A percentile compares a stretch with the other conserved stretches of the same genome.
phyloP scores from a whole-genome alignment of 2,888 invertebrate genomes.

The Xestia c-nigrum region DNA sequence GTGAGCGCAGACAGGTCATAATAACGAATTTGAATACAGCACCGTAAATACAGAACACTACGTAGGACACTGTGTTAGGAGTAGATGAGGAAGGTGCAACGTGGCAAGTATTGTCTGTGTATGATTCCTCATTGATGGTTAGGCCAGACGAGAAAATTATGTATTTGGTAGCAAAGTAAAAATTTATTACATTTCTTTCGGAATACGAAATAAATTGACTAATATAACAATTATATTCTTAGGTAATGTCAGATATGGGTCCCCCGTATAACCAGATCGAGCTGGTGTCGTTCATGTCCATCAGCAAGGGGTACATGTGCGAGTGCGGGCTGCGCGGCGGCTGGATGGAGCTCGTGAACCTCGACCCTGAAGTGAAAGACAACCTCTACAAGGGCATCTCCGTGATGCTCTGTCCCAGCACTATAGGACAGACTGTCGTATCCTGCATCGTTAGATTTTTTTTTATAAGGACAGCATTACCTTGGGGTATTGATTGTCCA shows the following conservation, averaged over 20 bases:
- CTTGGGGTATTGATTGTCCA: background rate
- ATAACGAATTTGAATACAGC: background rate
- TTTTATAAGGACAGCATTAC: background rate
- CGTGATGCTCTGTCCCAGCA: constrained; percentile 97
- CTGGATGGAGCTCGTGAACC: constrained; percentile 95
- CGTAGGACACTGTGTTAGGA: too few relatives aligned
- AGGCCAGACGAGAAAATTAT: too few relatives aligned
- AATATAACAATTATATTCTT: constrained; percentile 22
- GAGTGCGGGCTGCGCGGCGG: constrained; percentile 99
- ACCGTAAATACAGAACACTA: too few relatives aligned
- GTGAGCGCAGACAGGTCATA: constrained; percentile 4
- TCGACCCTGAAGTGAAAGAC: constrained; percentile 94
- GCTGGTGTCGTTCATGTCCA: constrained; percentile 98
- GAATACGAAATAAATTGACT: background rate
- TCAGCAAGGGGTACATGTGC: constrained; percentile 98
- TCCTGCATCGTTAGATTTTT: constrained; percentile 91
- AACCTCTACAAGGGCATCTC: constrained; percentile 96
- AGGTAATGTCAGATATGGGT: constrained; percentile 97
- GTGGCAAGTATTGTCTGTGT: too few relatives aligned
- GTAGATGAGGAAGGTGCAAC: too few relatives aligned
- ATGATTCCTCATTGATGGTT: too few relatives aligned
- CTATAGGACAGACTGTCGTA: constrained; percentile 98
- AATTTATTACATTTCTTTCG: too few relatives aligned
- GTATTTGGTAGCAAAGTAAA: too few relatives aligned
- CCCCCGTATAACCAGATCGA: constrained; percentile 95